Conservation (phyloP, 2,113 vertebrate species). For the Dolichotis patagonum region DNA sequence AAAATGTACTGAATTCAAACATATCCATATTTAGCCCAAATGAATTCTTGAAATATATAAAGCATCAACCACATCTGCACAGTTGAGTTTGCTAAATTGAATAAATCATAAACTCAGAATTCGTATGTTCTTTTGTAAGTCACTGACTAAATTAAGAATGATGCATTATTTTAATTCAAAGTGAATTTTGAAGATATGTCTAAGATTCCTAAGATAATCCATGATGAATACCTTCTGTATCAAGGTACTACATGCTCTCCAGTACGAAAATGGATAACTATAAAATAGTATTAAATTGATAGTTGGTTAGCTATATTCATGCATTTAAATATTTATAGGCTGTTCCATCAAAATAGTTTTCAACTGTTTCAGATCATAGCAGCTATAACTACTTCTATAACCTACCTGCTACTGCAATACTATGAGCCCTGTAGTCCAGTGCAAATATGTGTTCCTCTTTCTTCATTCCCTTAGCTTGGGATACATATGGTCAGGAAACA, state of each 20-base stretch:
- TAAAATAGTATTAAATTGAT: not conserved
- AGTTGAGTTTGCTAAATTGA: conserved; percentile 43
- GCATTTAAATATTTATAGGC: conserved; percentile 11
- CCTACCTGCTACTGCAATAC: not conserved
- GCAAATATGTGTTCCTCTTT: not conserved
- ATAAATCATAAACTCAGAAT: conserved; percentile 52
- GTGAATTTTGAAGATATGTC: not conserved
- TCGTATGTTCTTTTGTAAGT: not conserved
- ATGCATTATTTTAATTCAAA: conserved; percentile 64
- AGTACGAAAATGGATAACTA: not conserved
- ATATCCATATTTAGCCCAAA: conserved; percentile 10
- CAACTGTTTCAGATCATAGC: not conserved
- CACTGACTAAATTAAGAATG: conserved; percentile 33
- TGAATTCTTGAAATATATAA: not conserved
- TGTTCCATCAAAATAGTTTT: not conserved
- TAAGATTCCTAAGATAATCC: not conserved
- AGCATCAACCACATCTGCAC: not conserved
- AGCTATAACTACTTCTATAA: not conserved
- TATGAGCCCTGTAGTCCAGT: not conserved
- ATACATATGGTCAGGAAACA: conserved; percentile 21
- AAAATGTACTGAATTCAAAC: conserved; percentile 29
- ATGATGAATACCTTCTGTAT: not conserved
- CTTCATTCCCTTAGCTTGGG: not conserved
- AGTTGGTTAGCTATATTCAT: not conserved
- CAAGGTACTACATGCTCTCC: not conserved